Conservation (phyloP, 2,888 invertebrate genomes). For the Andrena marginata region DNA sequence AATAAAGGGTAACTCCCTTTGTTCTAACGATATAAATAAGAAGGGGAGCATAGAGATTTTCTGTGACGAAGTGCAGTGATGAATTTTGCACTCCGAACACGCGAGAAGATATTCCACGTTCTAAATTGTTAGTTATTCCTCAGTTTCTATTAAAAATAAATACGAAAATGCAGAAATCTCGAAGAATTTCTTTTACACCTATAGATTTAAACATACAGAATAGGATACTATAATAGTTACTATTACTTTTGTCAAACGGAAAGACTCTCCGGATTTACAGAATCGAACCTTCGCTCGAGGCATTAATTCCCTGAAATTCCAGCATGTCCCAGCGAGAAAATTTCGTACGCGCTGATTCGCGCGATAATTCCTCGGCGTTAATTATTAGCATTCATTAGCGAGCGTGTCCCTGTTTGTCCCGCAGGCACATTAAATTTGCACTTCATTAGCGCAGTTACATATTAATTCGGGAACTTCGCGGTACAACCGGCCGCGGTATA, state of each 20-base stretch:
- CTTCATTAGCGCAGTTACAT: slow-evolving; percentile 59
- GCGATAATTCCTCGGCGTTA: slow-evolving; percentile 45
- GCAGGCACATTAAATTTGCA: slow-evolving; percentile 60
- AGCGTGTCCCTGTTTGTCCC: slow-evolving; percentile 52
- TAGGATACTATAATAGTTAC: background rate
- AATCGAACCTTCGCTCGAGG: background rate
- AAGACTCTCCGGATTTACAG: background rate
- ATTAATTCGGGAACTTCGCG: slow-evolving; percentile 58
- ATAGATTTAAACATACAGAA: too few relatives aligned
- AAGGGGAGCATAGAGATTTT: background rate
- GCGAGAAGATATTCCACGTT: too few relatives aligned
- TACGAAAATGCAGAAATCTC: too few relatives aligned
- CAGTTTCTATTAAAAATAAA: background rate
- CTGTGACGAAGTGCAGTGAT: background rate
- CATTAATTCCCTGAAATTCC: slow-evolving; percentile 2
- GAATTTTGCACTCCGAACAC: background rate
- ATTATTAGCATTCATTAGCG: slow-evolving; percentile 60
- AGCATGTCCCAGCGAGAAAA: slow-evolving; percentile 2
- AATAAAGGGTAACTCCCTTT: background rate
- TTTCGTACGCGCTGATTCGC: slow-evolving; percentile 27
- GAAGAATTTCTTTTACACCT: too few relatives aligned
- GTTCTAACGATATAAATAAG: slow-evolving; percentile 5
- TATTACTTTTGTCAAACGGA: background rate
- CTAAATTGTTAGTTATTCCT: too few relatives aligned
- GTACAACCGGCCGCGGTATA: slow-evolving; percentile 36